Conservation (phyloP, 2,113 vertebrate genomes). For the Ginglymostoma cirratum region DNA sequence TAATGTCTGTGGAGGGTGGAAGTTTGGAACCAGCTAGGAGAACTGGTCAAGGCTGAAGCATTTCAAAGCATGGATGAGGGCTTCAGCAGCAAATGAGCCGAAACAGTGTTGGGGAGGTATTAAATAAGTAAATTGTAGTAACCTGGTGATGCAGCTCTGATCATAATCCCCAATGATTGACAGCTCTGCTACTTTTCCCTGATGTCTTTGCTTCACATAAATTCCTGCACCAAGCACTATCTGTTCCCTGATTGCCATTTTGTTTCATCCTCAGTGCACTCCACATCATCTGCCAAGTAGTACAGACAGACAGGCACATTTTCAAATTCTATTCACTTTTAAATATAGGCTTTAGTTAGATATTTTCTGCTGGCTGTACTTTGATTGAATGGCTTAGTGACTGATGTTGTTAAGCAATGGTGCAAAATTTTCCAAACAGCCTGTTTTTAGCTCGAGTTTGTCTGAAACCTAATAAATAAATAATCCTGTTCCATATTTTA, state of each 20-base stretch:
- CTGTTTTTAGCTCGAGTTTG: background rate
- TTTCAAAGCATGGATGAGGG: background rate
- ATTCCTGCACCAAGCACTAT: background rate
- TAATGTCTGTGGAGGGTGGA: no score
- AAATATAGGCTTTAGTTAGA: background rate
- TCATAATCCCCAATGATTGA: background rate
- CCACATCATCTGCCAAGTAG: background rate
- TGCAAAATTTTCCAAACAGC: background rate
- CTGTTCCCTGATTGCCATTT: background rate
- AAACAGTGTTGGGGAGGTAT: background rate
- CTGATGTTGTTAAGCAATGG: background rate
- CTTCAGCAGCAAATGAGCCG: background rate
- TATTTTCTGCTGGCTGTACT: background rate
- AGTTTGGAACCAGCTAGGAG: background rate
- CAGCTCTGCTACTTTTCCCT: background rate
- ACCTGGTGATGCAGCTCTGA: background rate
- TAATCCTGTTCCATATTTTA: background rate
- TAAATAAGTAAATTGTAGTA: background rate
- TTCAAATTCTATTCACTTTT: constrained; percentile 24
- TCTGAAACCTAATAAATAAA: background rate
- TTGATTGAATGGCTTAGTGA: constrained; percentile 18
- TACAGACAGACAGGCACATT: background rate
- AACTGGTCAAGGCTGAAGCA: background rate
- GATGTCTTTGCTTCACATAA: background rate
- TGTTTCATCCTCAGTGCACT: constrained; percentile 10